These are phyloP conservation scores for Platysternon megacephalum DNA, from an alignment of 2,113 vertebrate species.

Conservation along the genomic window DNA sequence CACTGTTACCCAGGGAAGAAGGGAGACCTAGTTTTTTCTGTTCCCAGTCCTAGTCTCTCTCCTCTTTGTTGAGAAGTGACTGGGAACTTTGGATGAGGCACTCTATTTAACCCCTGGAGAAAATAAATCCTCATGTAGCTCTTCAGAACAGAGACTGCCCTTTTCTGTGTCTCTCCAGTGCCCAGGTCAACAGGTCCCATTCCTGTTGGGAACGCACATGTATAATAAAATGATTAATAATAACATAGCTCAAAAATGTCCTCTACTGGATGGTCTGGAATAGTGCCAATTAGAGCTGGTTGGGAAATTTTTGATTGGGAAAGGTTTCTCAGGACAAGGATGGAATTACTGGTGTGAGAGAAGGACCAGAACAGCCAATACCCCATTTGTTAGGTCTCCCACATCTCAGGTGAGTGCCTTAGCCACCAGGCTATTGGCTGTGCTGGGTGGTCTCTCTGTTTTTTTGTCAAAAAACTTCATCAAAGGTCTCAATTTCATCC, in stretches of 20 bases:
- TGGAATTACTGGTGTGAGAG: background rate
- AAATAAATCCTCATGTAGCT: background rate
- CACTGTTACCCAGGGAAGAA: background rate
- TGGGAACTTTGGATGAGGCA: background rate
- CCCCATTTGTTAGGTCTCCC: background rate
- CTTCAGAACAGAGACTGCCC: background rate
- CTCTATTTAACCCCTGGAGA: background rate
- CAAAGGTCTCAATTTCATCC: background rate
- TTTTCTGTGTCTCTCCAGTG: background rate
- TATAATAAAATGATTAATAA: background rate
- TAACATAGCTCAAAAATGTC: background rate
- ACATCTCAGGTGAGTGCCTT: background rate
- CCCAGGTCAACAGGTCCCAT: background rate
- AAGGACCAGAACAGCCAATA: background rate
- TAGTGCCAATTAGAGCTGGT: background rate
- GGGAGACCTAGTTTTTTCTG: background rate
- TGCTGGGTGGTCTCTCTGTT: background rate
- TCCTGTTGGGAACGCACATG: background rate
- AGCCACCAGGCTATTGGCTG: background rate
- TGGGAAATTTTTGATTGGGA: background rate
- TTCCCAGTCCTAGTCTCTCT: conserved; percentile 1
- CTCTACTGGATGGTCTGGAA: background rate
- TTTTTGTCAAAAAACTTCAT: background rate
- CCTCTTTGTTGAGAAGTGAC: background rate
- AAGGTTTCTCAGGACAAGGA: background rate